These are phyloP conservation scores for Nesogale talazaci DNA, from an alignment of 2,113 vertebrate species.

Conservation along the genomic window DNA sequence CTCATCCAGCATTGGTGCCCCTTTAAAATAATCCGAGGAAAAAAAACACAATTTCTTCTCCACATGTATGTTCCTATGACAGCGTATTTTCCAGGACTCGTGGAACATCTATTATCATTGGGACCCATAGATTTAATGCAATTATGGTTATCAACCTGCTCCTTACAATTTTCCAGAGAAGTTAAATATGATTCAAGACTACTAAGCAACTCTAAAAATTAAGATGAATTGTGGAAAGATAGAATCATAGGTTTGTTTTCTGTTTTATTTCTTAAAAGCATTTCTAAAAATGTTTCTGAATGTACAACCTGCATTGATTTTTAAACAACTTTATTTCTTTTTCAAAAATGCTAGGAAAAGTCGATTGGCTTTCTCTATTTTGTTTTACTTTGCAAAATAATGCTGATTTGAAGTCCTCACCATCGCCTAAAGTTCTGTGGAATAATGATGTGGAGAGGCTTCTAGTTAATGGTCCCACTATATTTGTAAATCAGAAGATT, in stretches of 20 bases:
- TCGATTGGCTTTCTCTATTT: slow-evolving; percentile 65
- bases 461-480: slow-evolving; percentile 60
- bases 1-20: neutral
- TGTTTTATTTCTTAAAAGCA: neutral
- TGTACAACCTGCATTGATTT: slow-evolving; percentile 74
- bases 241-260: neutral
- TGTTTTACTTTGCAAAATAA: slow-evolving; percentile 70
- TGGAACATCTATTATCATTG: slow-evolving; percentile 29
- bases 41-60: slow-evolving; percentile 5
- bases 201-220: slow-evolving; percentile 58
- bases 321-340: slow-evolving; percentile 78
- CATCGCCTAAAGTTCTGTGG: slow-evolving; percentile 52
- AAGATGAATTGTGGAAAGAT: slow-evolving; percentile 54
- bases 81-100: neutral
- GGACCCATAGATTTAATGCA: slow-evolving; percentile 48
- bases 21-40: slow-evolving; percentile 14
- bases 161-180: slow-evolving; percentile 59
- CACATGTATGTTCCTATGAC: neutral
- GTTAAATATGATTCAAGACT: slow-evolving; percentile 53
- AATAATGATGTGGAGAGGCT: slow-evolving; percentile 62
- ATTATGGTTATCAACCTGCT: slow-evolving; percentile 46
- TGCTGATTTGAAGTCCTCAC: slow-evolving; percentile 70
- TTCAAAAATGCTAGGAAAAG: slow-evolving; percentile 66
- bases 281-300: slow-evolving; percentile 75
- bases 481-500: slow-evolving; percentile 81